A percentile compares a stretch with the other conserved stretches of the same genome.
Evolutionary conservation across 2,113 vertebrate genomes (phyloP).

Genomic region (Phasianus colchicus): DNA sequence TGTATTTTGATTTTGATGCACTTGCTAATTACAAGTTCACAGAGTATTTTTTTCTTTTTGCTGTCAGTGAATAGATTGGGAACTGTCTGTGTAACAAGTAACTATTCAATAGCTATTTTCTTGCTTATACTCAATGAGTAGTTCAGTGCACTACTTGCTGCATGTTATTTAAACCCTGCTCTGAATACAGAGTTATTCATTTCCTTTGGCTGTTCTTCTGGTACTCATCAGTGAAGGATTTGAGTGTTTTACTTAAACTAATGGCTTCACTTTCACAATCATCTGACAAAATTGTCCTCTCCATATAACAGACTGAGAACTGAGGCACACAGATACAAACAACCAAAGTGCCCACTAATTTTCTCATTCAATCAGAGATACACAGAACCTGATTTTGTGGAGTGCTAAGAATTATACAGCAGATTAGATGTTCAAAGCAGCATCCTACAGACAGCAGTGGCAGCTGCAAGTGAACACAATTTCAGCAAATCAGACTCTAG

Average conservation of each 20-base stretch:
- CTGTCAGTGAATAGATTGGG: background rate
- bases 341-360: conserved; percentile 50
- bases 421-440: conserved; percentile 49
- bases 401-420: conserved; percentile 32
- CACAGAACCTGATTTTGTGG: conserved; percentile 29
- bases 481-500: conserved; percentile 37
- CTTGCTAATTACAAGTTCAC: conserved; percentile 16
- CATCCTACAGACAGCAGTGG: background rate
- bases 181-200: conserved; percentile 34
- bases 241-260: conserved; percentile 40
- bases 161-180: background rate
- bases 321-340: conserved; percentile 12
- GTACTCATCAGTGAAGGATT: background rate
- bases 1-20: background rate
- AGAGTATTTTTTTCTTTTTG: background rate
- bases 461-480: conserved; percentile 20
- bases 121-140: background rate
- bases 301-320: conserved; percentile 22
- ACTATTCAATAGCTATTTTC: conserved; percentile 25
- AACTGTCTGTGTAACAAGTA: conserved; percentile 19
- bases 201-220: conserved; percentile 34
- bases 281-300: conserved; percentile 51
- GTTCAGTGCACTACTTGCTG: background rate
- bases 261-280: conserved; percentile 44
- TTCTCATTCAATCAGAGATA: conserved; percentile 51